A percentile compares a stretch with the other conserved stretches of the same genome.
Conservation (phyloP, 2,888 invertebrate genomes). For the Ctenicera cuprea region DNA sequence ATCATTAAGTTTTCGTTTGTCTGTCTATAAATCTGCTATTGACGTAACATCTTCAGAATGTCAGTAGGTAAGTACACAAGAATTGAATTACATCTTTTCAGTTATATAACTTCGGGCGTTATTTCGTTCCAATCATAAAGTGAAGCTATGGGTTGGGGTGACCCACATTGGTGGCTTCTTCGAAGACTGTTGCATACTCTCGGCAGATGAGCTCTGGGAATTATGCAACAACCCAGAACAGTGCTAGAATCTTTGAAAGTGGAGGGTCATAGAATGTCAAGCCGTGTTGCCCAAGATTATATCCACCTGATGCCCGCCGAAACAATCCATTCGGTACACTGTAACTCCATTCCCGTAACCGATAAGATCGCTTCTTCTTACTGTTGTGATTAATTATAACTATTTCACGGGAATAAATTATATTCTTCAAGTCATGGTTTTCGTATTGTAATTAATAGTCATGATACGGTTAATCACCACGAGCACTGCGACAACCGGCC, state of each 20-base stretch:
- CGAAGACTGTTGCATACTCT: constrained; percentile 39
- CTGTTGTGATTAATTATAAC: constrained; percentile 32
- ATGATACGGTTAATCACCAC: constrained; percentile 22
- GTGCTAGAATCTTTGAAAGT: constrained; percentile 49
- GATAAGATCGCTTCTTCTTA: constrained; percentile 19
- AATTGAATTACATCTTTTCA: constrained; percentile 8
- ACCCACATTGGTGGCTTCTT: constrained; percentile 26
- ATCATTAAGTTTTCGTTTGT: not conserved
- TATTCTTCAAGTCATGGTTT: constrained; percentile 14
- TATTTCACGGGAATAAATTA: constrained; percentile 39
- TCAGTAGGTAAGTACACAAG: not conserved
- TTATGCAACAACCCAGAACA: constrained; percentile 44
- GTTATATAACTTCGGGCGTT: constrained; percentile 17
- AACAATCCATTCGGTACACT: constrained; percentile 25
- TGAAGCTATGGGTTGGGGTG: constrained; percentile 35
- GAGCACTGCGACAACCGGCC: constrained; percentile 1
- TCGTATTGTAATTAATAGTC: constrained; percentile 25
- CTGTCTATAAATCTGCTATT: not conserved
- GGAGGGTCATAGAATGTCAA: constrained; percentile 58
- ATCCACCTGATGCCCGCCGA: constrained; percentile 44
- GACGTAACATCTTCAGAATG: not conserved
- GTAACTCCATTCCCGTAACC: constrained; percentile 20
- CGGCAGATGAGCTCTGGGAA: constrained; percentile 39
- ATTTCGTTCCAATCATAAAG: constrained; percentile 30
- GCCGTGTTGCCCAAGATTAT: constrained; percentile 43